Evolutionary conservation across 37 sponge, comb jelly and placozoan species (phyloP), one percentile per base, ranked within the genome.

Genomic region (Crambe crambe): DNA sequence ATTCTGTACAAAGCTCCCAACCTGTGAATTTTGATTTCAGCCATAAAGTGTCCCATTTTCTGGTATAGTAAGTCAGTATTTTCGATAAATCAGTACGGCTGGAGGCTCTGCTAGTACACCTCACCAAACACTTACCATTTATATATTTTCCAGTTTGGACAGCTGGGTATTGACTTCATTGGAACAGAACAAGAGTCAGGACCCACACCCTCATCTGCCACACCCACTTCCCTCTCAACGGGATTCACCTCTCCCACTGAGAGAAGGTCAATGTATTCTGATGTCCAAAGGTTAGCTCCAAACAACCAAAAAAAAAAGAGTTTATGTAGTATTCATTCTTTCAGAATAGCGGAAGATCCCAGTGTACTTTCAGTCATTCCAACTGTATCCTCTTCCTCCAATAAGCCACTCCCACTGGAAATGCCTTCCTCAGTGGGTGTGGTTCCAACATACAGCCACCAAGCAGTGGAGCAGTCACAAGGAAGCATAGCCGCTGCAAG

Each of bases 161-260:
- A 71, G 20, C 29, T 80, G 2, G 81, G 81, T 0, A 80, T 80
- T 39, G 61, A 70, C 27, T 80, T 80, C 58, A 57, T 22, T 36
- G 70, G 80, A 12, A 4, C 31, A 4, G 80, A 70, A 60, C 41
- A 38, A 1, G 57, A 70, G 42, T 18, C 31, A 2, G 3, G 43
- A 2, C 1, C 43, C 25, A 40, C 71, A 1, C 42, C 71, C 43
- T 2, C 71, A 12, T 23, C 71, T 40, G 8, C 71, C 15, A 8
- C 42, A 1, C 43, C 42, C 12, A 23, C 25, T 38, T n/a, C n/a
- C n/a, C n/a, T n/a, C n/a, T 70, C 43, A 36, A 42, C 42, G 3
- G 71, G n/a, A 1, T 70, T 42, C 43, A 40, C 43, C 35, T 70
- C 71, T 4, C 71, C n/a, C 2, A 40, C 42, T 40, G 71, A 40